Percentiles rank a stretch among this genome's conserved stretches.
Conservation (phyloP, 2,888 invertebrate genomes). For the Bursaphelenchus okinawaensis region DNA sequence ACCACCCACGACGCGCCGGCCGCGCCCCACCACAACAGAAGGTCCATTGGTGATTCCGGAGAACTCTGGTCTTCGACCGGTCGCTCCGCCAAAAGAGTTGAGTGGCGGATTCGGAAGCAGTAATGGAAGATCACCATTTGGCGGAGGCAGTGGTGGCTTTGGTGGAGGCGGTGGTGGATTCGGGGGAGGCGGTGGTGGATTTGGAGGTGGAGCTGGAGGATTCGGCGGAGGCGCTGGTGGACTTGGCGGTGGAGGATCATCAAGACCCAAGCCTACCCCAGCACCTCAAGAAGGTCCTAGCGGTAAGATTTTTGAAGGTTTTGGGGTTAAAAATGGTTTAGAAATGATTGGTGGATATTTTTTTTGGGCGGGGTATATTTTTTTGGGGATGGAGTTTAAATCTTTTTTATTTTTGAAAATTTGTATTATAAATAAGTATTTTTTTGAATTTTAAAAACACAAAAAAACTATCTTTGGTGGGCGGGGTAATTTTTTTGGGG, state of each 20-base stretch:
- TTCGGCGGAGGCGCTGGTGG: not conserved
- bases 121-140: conserved; percentile 17
- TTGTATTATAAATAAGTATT: too few relatives aligned
- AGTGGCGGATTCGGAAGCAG: conserved; percentile 30
- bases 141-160: conserved; percentile 21
- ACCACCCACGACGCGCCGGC: conserved; percentile 14
- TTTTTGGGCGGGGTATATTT: too few relatives aligned
- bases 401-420: too few relatives aligned
- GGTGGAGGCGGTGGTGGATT: conserved; percentile 16
- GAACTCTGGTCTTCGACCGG: conserved; percentile 53
- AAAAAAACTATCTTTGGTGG: too few relatives aligned
- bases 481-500: too few relatives aligned
- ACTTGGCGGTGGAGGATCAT: conserved; percentile 14
- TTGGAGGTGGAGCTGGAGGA: not conserved
- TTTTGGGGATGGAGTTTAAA: too few relatives aligned
- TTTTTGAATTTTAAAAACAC: too few relatives aligned
- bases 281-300: conserved; percentile 17
- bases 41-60: conserved; percentile 45
- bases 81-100: conserved; percentile 54
- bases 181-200: conserved; percentile 3
- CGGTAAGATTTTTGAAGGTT: conserved; percentile 7
- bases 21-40: conserved; percentile 24
- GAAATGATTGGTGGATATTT: too few relatives aligned
- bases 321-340: too few relatives aligned
- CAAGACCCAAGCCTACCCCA: conserved; percentile 5